phyloP scores from a whole-genome alignment of 2,888 invertebrate genomes.

The Erebia palarica region DNA sequence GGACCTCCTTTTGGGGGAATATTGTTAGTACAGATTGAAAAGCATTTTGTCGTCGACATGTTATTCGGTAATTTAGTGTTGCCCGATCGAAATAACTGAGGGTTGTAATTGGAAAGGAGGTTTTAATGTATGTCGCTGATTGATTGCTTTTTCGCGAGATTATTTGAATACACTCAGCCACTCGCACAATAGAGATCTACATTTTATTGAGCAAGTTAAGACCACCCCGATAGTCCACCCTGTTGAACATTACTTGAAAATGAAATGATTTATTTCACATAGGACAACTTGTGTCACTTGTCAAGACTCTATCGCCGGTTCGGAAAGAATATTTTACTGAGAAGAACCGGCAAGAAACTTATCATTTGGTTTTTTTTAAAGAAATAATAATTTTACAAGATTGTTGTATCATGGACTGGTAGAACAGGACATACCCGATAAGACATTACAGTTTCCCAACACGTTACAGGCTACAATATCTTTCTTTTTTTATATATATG shows the following conservation, averaged over 20 bases:
- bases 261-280: too few relatives aligned
- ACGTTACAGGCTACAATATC: too few relatives aligned
- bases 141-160: constrained; percentile 46
- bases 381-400: too few relatives aligned
- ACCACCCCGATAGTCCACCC: background rate
- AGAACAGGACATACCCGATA: too few relatives aligned
- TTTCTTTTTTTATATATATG: too few relatives aligned
- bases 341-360: too few relatives aligned
- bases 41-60: constrained; percentile 80
- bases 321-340: too few relatives aligned
- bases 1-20: constrained; percentile 62
- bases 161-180: constrained; percentile 33
- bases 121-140: constrained; percentile 48
- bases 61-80: constrained; percentile 82
- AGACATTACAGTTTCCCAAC: too few relatives aligned
- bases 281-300: too few relatives aligned
- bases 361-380: too few relatives aligned
- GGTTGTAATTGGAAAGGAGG: constrained; percentile 70
- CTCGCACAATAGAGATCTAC: constrained; percentile 7
- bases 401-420: too few relatives aligned
- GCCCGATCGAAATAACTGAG: constrained; percentile 70
- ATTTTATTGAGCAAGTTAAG: constrained; percentile 11
- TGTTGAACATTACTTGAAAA: background rate
- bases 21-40: constrained; percentile 76
- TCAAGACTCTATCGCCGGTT: too few relatives aligned